Conservation (phyloP, 2,888 invertebrate species). For the Athrips mouffetella region DNA sequence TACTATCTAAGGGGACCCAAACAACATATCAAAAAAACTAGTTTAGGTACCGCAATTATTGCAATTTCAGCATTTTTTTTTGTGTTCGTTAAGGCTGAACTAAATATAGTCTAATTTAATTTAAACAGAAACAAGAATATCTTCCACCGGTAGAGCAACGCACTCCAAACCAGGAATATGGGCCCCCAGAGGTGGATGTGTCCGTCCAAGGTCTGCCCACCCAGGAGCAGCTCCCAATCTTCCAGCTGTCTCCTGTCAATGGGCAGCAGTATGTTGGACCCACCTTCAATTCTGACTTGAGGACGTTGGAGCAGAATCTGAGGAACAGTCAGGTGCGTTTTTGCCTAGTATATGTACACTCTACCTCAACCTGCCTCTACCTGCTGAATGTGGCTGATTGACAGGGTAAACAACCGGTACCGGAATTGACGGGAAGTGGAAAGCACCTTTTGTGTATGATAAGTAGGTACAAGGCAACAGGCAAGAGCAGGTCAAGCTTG, state of each 20-base stretch:
- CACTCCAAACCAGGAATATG: constrained; percentile 38
- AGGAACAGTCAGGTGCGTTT: constrained; percentile 51
- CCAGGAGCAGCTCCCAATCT: constrained; percentile 56
- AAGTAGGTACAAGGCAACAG: too few relatives aligned
- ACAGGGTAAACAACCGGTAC: too few relatives aligned
- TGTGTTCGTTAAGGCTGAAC: too few relatives aligned
- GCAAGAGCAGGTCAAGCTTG: too few relatives aligned
- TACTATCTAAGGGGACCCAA: too few relatives aligned
- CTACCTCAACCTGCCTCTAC: too few relatives aligned
- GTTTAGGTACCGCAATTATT: too few relatives aligned
- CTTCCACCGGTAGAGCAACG: constrained; percentile 57
- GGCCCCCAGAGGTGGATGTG: constrained; percentile 50
- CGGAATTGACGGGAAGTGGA: too few relatives aligned
- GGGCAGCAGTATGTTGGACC: constrained; percentile 62
- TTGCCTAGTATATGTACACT: neutral
- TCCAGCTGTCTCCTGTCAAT: constrained; percentile 59
- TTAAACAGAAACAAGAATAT: constrained; percentile 40
- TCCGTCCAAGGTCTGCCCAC: constrained; percentile 65
- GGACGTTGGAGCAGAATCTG: constrained; percentile 48
- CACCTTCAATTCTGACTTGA: constrained; percentile 51
- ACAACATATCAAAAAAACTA: too few relatives aligned
- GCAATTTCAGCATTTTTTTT: too few relatives aligned
- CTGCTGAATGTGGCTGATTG: too few relatives aligned
- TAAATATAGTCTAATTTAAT: neutral
- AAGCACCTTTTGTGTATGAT: too few relatives aligned